Evolutionary conservation across 2,888 invertebrate species (phyloP).

Genomic region (Cartodere bifasciata): DNA sequence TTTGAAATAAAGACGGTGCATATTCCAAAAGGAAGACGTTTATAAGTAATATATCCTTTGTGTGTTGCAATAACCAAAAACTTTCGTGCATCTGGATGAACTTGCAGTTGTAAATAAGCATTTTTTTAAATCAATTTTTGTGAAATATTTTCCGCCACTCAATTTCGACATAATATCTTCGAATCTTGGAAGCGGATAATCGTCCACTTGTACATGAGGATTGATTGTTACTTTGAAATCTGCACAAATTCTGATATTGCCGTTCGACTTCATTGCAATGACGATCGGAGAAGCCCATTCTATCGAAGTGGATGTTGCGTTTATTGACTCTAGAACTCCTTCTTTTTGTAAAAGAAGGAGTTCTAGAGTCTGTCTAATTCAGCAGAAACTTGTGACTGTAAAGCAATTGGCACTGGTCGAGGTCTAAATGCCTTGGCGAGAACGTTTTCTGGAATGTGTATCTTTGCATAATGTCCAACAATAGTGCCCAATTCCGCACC

Average conservation of each 20-base stretch:
- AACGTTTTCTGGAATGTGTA: too few species aligned
- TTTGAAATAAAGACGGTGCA: conserved; percentile 16
- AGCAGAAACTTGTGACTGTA: too few species aligned
- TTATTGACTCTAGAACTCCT: too few species aligned
- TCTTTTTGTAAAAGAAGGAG: too few species aligned
- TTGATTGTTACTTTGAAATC: conserved; percentile 4
- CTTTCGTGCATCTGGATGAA: conserved; percentile 22
- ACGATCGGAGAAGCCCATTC: too few species aligned
- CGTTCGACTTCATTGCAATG: too few species aligned
- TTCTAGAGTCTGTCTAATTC: too few species aligned
- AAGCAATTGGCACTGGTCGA: too few species aligned
- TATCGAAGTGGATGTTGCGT: too few species aligned
- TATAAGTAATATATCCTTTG: conserved; percentile 24
- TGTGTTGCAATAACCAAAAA: conserved; percentile 26
- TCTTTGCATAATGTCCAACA: too few species aligned
- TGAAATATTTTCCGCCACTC: conserved; percentile 4
- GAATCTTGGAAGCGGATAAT: conserved; percentile 2
- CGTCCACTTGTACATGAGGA: conserved; percentile 2
- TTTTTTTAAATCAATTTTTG: conserved; percentile 10
- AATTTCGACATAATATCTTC: conserved; percentile 1
- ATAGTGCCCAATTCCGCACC: too few species aligned
- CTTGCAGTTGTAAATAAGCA: conserved; percentile 28
- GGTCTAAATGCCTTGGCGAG: too few species aligned
- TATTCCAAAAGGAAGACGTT: conserved; percentile 24
- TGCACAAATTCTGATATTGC: conserved; percentile 4